Evolutionary conservation across 2,888 invertebrate genomes (phyloP), one percentile per base, ranked within the genome.

Genomic region (Zygogramma bicolorata): DNA sequence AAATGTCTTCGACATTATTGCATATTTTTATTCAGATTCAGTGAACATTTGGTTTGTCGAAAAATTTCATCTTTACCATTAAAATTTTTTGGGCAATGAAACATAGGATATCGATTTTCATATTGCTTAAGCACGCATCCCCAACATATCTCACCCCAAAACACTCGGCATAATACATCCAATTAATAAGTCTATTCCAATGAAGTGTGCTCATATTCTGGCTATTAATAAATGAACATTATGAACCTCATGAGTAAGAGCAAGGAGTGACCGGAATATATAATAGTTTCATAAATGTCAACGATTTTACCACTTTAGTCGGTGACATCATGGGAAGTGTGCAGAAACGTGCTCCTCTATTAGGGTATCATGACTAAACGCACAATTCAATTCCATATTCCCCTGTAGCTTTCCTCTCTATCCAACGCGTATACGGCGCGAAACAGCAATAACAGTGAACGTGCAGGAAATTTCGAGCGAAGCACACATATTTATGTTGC

Each of bases 271-370:
- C 60, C 57, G 38, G 68, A 73, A 73, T 73, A 59, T 20, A 68
- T 67, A 65, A 61, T 49, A 65, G 59, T 61, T 70, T 70, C 65
- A 71, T 62, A 71, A 57, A 68, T 70, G 71, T 71, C 67, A 70
- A 75, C 67, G 68, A 71, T 66, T 74, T 68, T 58, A 62, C 73
- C 67, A 68, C 49, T 71, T 75, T 75, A 75, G 72, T 38, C 40
- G 74, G 76, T 79, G 79, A 79, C 72, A 76, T 79, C 79, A 79
- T 79, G 76, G 79, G 79, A 79, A 79, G 79, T 79, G 71, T 62
- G 38, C 68, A 76, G 72, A 74, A 71, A 78, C 78, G 78, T 76
- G 76, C 71, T 46, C 63, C 49, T 49, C 49, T 65, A 27, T 34
- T 25, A 53, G 25, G 53, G 53, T 22, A 53, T 53, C 53, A 53